Conservation (phyloP, 2,888 invertebrate genomes). For the Chymomyza fuscimana region DNA sequence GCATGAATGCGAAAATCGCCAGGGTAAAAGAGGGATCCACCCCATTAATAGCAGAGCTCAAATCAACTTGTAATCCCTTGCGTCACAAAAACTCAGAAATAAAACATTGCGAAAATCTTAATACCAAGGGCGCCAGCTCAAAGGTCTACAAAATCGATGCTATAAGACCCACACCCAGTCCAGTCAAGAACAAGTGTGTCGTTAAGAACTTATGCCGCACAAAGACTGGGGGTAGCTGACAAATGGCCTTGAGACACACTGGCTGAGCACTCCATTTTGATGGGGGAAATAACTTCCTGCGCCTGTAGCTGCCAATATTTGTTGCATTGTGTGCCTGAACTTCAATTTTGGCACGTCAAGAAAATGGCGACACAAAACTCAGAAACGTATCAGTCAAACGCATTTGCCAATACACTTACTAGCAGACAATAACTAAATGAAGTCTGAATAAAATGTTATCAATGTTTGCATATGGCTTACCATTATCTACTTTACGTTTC, state of each 20-base stretch:
- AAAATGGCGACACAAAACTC: neutral
- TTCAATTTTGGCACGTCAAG: too few species aligned
- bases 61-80: slow-evolving; percentile 4
- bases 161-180: neutral
- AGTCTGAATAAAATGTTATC: neutral
- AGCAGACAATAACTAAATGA: neutral
- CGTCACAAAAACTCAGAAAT: neutral
- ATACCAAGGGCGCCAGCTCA: slow-evolving; percentile 40
- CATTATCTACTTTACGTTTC: too few species aligned
- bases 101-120: slow-evolving; percentile 3
- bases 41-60: neutral
- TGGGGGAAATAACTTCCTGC: neutral
- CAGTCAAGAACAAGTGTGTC: neutral
- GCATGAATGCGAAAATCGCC: slow-evolving; percentile 14
- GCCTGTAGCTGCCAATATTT: too few species aligned
- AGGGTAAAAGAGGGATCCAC: slow-evolving; percentile 7
- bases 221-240: neutral
- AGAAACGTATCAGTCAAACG: neutral
- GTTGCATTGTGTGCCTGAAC: too few species aligned
- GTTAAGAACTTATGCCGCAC: neutral
- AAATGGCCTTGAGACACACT: neutral
- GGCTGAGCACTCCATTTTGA: neutral
- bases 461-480: neutral
- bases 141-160: slow-evolving; percentile 57
- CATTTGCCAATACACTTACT: neutral